Conservation (phyloP, 2,797 vertebrate species). For the Leptoclinus maculatus region DNA sequence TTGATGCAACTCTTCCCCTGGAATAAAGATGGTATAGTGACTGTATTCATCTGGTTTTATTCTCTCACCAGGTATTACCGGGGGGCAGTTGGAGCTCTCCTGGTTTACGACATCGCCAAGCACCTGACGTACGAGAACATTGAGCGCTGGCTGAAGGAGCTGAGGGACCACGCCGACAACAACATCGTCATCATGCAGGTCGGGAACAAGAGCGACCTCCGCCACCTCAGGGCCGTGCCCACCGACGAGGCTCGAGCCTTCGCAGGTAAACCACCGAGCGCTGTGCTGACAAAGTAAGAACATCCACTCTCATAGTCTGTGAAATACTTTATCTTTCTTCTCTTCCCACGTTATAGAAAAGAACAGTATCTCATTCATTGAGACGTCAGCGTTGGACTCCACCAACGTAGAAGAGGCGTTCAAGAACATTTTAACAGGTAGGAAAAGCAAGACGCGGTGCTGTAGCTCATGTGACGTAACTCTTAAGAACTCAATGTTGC, state of each 20-base stretch:
- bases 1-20: too few species aligned
- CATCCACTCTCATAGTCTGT: background rate
- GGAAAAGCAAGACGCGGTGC: background rate
- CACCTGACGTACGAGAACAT: constrained; percentile 97
- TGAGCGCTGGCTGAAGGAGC: constrained; percentile 97
- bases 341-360: constrained; percentile 89
- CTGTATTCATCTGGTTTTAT: background rate
- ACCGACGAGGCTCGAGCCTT: constrained; percentile 95
- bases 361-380: constrained; percentile 97
- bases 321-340: background rate
- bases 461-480: background rate
- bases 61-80: constrained; percentile 89
- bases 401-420: constrained; percentile 98
- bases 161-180: constrained; percentile 95
- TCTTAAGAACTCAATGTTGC: background rate
- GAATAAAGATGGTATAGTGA: too few species aligned
- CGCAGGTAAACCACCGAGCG: constrained; percentile 80
- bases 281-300: background rate
- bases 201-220: constrained; percentile 96
- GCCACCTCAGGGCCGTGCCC: constrained; percentile 94
- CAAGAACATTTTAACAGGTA: constrained; percentile 98
- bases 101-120: constrained; percentile 97
- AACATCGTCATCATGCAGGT: constrained; percentile 99
- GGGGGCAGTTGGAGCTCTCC: constrained; percentile 92
- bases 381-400: constrained; percentile 97